Percentiles rank a stretch among this genome's conserved stretches.
These are phyloP conservation scores for Melanargia galathea DNA, from an alignment of 2,888 invertebrate genomes.

Conservation along the genomic window DNA sequence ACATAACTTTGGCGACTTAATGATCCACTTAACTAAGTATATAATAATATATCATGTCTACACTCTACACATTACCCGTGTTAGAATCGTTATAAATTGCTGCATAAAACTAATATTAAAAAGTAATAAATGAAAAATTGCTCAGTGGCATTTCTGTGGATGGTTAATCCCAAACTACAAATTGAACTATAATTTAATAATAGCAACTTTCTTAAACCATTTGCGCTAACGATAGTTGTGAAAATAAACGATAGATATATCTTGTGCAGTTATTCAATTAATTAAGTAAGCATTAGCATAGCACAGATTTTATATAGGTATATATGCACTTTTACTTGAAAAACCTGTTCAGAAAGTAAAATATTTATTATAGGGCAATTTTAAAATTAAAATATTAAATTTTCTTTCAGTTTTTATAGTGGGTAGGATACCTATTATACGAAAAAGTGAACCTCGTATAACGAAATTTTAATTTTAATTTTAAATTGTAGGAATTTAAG, in stretches of 20 bases:
- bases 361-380: neutral
- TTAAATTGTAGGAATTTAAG: too few species aligned
- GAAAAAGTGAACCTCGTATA: too few species aligned
- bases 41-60: too few species aligned
- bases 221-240: neutral
- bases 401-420: neutral
- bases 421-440: too few species aligned
- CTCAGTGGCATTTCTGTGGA: neutral
- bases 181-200: neutral
- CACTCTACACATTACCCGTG: neutral
- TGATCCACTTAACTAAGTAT: too few species aligned
- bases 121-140: neutral
- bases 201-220: neutral
- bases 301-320: neutral
- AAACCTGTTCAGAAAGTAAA: neutral
- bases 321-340: constrained; percentile 2
- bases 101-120: neutral
- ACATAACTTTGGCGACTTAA: too few species aligned
- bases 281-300: neutral
- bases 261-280: neutral
- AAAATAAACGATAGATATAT: neutral
- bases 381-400: too few species aligned
- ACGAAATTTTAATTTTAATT: too few species aligned
- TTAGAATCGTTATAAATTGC: neutral
- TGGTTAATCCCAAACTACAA: too few species aligned